These are phyloP conservation scores for Onychostruthus taczanowskii DNA, from an alignment of 2,113 vertebrate genomes.

Conservation along the genomic window DNA sequence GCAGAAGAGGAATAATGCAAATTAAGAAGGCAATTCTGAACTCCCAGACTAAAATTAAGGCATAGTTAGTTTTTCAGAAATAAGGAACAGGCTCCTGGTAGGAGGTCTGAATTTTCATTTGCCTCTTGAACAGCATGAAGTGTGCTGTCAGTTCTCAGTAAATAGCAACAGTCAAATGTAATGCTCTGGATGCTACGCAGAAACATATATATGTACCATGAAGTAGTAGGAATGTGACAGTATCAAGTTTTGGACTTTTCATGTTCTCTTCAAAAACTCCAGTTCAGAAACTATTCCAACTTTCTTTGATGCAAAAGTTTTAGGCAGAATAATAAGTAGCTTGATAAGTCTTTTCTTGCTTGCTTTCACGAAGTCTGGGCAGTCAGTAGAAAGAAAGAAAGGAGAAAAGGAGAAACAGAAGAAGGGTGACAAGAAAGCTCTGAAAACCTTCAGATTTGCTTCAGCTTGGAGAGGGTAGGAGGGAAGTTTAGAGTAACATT, in stretches of 20 bases:
- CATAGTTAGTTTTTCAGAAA: conserved; percentile 22
- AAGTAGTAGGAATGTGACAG: neutral
- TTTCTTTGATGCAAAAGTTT: neutral
- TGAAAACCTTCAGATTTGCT: neutral
- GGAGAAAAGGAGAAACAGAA: neutral
- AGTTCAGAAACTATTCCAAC: neutral
- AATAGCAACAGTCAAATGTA: neutral
- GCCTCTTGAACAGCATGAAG: neutral
- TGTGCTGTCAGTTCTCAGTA: neutral
- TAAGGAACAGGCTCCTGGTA: conserved; percentile 14
- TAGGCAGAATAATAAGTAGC: neutral
- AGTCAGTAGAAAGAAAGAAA: neutral
- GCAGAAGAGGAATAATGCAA: neutral
- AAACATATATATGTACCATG: neutral
- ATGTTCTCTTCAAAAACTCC: neutral
- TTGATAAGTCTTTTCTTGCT: neutral
- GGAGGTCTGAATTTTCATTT: neutral
- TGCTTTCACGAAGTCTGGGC: neutral
- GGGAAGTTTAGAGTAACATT: neutral
- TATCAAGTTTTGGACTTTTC: neutral
- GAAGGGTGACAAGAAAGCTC: neutral
- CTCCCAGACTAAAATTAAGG: conserved; percentile 12
- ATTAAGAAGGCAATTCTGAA: conserved; percentile 3
- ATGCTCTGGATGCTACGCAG: neutral
- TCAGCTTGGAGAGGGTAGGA: neutral